phyloP scores from a whole-genome alignment of 2,888 invertebrate species.

The Melinaea menophilus region DNA sequence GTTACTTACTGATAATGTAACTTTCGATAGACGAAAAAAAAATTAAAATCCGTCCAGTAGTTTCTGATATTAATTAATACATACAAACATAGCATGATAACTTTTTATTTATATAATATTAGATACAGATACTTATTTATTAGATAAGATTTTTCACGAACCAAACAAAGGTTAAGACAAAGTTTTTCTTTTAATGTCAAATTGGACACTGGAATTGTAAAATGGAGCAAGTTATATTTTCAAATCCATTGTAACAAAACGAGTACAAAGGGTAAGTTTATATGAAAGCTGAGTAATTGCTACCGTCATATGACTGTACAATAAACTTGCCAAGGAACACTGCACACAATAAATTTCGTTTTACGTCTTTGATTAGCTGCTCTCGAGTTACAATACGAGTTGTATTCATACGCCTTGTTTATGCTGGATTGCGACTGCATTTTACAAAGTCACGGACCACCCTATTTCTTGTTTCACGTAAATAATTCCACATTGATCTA shows the following conservation, averaged over 20 bases:
- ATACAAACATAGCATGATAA: too few species aligned
- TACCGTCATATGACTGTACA: conserved; percentile 66
- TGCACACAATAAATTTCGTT: conserved; percentile 73
- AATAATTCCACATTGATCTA: too few species aligned
- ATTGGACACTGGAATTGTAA: conserved; percentile 11
- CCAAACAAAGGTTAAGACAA: conserved; percentile 3
- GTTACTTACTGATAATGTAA: too few species aligned
- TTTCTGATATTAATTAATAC: too few species aligned
- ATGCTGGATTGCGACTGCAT: conserved; percentile 46
- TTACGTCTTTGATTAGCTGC: conserved; percentile 72
- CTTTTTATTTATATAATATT: too few species aligned
- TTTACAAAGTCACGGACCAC: conserved; percentile 58
- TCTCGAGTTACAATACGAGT: conserved; percentile 66
- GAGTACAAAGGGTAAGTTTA: conserved; percentile 44
- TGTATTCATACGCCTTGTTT: conserved; percentile 49
- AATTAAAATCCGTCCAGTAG: too few species aligned
- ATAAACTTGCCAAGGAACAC: conserved; percentile 69
- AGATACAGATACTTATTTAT: too few species aligned
- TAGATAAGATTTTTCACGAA: too few species aligned
- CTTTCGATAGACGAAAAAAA: too few species aligned
- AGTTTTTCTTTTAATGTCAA: conserved; percentile 5
- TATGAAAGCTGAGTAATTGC: conserved; percentile 71
- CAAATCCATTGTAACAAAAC: conserved; percentile 23
- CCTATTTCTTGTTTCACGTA: conserved; percentile 40
- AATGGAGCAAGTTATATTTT: conserved; percentile 16